Percentiles rank a stretch among this genome's conserved stretches.
Conservation (phyloP, 1,140 invertebrate species). For the Battus philenor region DNA sequence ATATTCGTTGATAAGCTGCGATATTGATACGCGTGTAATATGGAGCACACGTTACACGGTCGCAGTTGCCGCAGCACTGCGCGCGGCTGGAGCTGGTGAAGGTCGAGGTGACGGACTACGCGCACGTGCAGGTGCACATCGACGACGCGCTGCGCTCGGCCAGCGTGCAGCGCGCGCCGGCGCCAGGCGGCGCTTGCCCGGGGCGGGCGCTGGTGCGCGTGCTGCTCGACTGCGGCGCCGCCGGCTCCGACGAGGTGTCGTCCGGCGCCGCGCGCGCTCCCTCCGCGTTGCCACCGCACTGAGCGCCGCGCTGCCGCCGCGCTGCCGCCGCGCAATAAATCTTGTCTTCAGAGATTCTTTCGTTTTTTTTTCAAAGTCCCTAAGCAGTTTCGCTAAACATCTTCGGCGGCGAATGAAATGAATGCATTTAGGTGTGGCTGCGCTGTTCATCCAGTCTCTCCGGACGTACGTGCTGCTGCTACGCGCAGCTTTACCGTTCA, state of each 20-base stretch:
- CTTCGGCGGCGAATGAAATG: no score
- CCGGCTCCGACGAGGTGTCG: neutral
- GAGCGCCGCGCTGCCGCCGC: no score
- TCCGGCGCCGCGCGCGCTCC: neutral
- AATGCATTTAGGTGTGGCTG: no score
- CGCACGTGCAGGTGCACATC: conserved; percentile 1
- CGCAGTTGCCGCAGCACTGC: conserved; percentile 4
- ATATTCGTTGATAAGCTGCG: no score
- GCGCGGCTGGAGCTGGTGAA: neutral
- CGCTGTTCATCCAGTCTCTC: neutral
- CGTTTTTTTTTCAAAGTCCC: no score
- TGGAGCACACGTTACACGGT: neutral
- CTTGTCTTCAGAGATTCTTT: no score
- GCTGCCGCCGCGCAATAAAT: no score
- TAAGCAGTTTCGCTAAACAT: no score
- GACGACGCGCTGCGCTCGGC: conserved; percentile 3
- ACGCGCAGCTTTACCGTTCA: no score
- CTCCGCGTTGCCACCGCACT: neutral
- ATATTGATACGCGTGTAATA: neutral
- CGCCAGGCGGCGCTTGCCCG: neutral
- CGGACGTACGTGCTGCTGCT: no score
- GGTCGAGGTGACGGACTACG: conserved; percentile 1
- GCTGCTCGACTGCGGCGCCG: neutral
- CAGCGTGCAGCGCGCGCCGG: conserved; percentile 1
- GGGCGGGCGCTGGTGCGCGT: conserved; percentile 1